A percentile compares a stretch with the other conserved stretches of the same genome.
These are phyloP conservation scores for Lerema accius DNA, from an alignment of 1,140 invertebrate genomes.

Conservation along the genomic window DNA sequence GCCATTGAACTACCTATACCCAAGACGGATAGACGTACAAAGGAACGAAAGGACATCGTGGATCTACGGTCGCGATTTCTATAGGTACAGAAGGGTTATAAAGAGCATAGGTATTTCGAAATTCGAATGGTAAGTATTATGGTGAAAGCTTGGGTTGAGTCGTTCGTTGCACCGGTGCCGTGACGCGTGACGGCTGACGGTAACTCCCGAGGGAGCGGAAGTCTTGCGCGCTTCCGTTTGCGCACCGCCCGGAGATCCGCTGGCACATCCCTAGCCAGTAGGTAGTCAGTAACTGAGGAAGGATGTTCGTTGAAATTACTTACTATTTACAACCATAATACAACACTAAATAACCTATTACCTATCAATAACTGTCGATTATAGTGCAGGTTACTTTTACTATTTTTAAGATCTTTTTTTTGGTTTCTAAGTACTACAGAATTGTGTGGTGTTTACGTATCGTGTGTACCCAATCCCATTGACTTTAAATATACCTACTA, in stretches of 20 bases:
- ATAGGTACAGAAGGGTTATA: too few species aligned
- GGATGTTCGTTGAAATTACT: background rate
- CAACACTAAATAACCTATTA: too few species aligned
- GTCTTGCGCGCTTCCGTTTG: slow-evolving; percentile 68
- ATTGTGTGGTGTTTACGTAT: too few species aligned
- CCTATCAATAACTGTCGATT: slow-evolving; percentile 12
- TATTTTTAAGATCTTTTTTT: too few species aligned
- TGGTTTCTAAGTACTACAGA: too few species aligned
- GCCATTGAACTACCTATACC: too few species aligned
- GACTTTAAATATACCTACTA: too few species aligned
- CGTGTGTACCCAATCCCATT: too few species aligned
- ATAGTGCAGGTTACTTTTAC: too few species aligned
- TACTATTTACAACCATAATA: background rate
- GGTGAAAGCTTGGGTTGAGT: slow-evolving; percentile 31
- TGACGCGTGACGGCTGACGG: slow-evolving; percentile 58
- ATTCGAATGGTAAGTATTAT: slow-evolving; percentile 21
- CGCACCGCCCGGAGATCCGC: slow-evolving; percentile 66
- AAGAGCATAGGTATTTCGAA: slow-evolving; percentile 20
- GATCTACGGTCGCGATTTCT: too few species aligned
- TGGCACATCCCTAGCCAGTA: slow-evolving; percentile 38
- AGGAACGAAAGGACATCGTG: too few species aligned
- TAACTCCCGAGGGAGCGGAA: slow-evolving; percentile 70
- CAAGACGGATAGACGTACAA: too few species aligned
- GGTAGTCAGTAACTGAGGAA: slow-evolving; percentile 7
- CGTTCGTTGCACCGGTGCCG: slow-evolving; percentile 40